Base-by-base conservation (phyloP, 2,113 vertebrate species). In the Barbus barbus region DNA sequence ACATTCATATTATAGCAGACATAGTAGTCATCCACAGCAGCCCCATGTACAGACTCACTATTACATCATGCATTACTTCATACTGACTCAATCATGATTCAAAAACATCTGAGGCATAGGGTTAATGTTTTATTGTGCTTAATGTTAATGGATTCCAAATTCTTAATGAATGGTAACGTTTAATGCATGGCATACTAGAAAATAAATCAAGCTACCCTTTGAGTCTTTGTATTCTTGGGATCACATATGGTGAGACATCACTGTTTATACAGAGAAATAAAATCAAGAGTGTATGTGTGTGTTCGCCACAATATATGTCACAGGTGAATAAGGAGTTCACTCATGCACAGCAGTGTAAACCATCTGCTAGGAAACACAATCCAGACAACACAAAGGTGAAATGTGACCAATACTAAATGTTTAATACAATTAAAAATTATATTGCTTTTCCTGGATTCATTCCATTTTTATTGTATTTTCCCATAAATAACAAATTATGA, bases 311-410 rank as follows among this genome's bases (percentile, higher is more conserved):
- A 75, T 75, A 80, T 63, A 61, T 22, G 26, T 13, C 20, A 78
- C 73, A 67, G 73, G 63, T 67, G 56, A 65, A 53, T 73, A 65
- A 48, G 60, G 58, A 46, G 56, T 76, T 63, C 79, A 78, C 72
- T 77, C 72, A 78, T 76, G 33, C 38, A 24, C 58, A 38, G 58
- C 53, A 73, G 78, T 80, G 78, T 67, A 80, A 80, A 48, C 78
- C 78, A 80, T 80, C 60, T 67, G 78, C 78, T 80, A 36, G 71
- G 38, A 63, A 85, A 81, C 61, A 16, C 36, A 82, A 80, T 38
- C 71, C 22, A 81, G 44, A 75, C 31, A 65, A 67, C 78, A 80
- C 60, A 80, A 80, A 80, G 60, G 78, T 80, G 78, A 80, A 80
- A 80, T 80, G 38, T 80, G 78, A 67, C 78, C 78, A 67, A 65